Conservation (phyloP, 2,113 vertebrate species). For the Catharus fuscescens region DNA sequence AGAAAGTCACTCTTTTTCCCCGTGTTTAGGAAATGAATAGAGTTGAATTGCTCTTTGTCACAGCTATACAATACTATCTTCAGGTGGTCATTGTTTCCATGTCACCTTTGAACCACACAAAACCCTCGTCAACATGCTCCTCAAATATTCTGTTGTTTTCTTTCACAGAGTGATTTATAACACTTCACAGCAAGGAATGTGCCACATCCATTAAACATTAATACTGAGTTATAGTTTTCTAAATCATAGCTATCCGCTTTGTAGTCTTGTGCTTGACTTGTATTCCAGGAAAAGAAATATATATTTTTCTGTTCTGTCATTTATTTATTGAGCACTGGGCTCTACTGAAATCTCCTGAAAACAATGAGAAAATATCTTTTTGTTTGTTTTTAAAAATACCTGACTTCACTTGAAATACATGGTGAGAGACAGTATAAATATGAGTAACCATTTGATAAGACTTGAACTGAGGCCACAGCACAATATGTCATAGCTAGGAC, state of each 20-base stretch:
- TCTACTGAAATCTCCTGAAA: background rate
- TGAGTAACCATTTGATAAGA: background rate
- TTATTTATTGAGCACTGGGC: constrained; percentile 17
- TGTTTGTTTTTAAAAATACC: constrained; percentile 6
- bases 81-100: constrained; percentile 42
- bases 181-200: constrained; percentile 46
- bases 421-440: background rate
- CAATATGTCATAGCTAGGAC: background rate
- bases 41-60: constrained; percentile 25
- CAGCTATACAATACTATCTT: constrained; percentile 7
- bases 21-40: background rate
- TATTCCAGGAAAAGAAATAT: constrained; percentile 44
- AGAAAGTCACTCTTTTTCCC: background rate
- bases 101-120: constrained; percentile 46
- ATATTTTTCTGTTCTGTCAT: background rate
- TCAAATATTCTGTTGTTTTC: constrained; percentile 48
- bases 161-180: constrained; percentile 53
- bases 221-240: constrained; percentile 45
- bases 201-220: constrained; percentile 61
- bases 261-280: constrained; percentile 27
- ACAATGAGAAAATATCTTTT: background rate
- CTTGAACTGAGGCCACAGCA: background rate
- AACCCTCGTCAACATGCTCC: background rate
- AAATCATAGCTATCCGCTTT: constrained; percentile 32
- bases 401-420: background rate